Evolutionary conservation across 92 coral and sea anemone species (phyloP).

Genomic region (Zoanthus gigantus): DNA sequence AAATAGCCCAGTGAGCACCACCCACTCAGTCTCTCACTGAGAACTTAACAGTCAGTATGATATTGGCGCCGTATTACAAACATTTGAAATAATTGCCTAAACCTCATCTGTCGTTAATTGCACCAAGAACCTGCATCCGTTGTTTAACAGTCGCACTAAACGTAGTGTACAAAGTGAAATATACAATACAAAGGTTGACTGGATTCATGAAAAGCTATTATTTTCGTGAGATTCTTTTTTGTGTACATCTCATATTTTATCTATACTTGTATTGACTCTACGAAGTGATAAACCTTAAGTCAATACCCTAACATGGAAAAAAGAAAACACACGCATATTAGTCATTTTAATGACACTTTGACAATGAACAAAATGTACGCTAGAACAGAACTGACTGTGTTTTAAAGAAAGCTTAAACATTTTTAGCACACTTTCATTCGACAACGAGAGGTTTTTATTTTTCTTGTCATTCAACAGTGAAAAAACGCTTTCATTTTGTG

Average conservation of each 20-base stretch:
- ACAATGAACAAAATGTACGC: not conserved
- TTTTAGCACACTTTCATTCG: not conserved
- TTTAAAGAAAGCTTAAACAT: not conserved
- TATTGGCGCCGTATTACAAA: constrained; percentile 6
- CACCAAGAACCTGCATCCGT: constrained; percentile 23
- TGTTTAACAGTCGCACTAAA: not conserved
- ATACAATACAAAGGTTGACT: not conserved
- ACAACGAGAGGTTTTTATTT: not conserved
- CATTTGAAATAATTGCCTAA: constrained; percentile 9
- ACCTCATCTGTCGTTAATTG: constrained; percentile 24
- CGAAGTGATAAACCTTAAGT: not conserved
- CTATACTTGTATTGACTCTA: not conserved
- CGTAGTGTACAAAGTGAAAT: not conserved
- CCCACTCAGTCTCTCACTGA: constrained; percentile 14
- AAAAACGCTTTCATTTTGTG: not conserved
- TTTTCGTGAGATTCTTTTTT: not conserved
- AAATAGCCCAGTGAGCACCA: not conserved
- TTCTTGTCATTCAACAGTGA: not conserved
- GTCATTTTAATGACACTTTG: not conserved
- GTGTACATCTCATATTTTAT: not conserved
- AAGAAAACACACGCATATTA: not conserved
- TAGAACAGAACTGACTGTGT: not conserved
- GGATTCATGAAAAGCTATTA: not conserved
- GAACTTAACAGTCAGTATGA: not conserved
- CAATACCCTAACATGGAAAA: constrained; percentile 9